phyloP scores from a whole-genome alignment of 2,888 invertebrate genomes.

The Syritta pipiens region DNA sequence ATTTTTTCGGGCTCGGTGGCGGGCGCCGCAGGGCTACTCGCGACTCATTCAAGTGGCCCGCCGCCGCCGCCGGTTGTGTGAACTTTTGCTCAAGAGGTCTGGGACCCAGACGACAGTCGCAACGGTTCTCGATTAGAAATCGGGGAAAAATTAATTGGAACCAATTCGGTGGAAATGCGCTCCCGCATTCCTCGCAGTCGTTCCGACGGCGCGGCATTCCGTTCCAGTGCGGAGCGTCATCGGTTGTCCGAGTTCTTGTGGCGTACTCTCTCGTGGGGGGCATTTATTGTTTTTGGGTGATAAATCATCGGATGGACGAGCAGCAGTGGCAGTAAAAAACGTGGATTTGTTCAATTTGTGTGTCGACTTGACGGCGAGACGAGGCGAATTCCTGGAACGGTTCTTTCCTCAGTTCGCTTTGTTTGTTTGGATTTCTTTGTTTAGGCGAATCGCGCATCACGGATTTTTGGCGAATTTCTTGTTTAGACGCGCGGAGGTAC shows the following conservation, averaged over 20 bases:
- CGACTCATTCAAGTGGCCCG: too few relatives aligned
- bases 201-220: slow-evolving; percentile 58
- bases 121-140: slow-evolving; percentile 38
- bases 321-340: slow-evolving; percentile 12
- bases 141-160: slow-evolving; percentile 64
- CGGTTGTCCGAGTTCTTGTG: slow-evolving; percentile 6
- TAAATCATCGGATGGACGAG: slow-evolving; percentile 44
- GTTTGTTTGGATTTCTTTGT: slow-evolving; percentile 42
- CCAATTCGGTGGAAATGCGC: slow-evolving; percentile 60
- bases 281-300: slow-evolving; percentile 24
- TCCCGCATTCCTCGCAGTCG: slow-evolving; percentile 58
- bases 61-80: slow-evolving; percentile 29
- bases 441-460: background rate
- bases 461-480: slow-evolving; percentile 14
- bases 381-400: slow-evolving; percentile 53
- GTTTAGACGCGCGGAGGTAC: slow-evolving; percentile 10
- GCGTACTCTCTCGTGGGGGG: slow-evolving; percentile 1
- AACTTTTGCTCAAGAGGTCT: slow-evolving; percentile 53
- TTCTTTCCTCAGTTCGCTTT: slow-evolving; percentile 22
- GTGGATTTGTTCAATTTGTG: slow-evolving; percentile 30
- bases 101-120: background rate
- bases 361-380: too few relatives aligned
- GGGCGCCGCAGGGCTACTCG: too few relatives aligned
- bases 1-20: too few relatives aligned
- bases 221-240: slow-evolving; percentile 38